Conservation (phyloP, 2,888 invertebrate species). For the Belgica antarctica region DNA sequence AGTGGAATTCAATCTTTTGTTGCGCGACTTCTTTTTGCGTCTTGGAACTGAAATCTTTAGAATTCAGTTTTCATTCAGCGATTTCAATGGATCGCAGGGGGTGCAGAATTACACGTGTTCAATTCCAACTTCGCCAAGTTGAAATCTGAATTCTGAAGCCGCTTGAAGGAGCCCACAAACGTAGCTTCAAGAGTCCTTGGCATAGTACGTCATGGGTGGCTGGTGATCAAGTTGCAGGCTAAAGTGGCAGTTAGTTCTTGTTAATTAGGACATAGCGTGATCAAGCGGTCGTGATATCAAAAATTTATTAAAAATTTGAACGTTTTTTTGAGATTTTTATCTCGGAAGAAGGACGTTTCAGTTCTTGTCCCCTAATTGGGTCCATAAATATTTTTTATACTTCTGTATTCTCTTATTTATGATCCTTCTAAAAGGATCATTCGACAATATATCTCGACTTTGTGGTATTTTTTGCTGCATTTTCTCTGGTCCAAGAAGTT, state of each 20-base stretch:
- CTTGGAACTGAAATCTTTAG: background rate
- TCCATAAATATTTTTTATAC: constrained; percentile 23
- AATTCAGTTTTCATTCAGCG: background rate
- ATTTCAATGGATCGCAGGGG: constrained; percentile 23
- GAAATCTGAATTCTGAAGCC: background rate
- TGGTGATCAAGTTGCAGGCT: background rate
- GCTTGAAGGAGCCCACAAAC: background rate
- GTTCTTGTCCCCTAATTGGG: constrained; percentile 26
- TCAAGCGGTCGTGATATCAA: background rate
- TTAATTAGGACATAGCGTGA: constrained; percentile 22
- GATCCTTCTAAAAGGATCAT: constrained; percentile 19
- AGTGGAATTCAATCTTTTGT: constrained; percentile 5
- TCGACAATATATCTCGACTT: background rate
- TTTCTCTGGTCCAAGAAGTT: constrained; percentile 6
- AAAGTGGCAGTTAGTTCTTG: constrained; percentile 8
- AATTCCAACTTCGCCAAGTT: background rate
- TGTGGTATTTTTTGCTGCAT: constrained; percentile 2
- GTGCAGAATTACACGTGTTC: constrained; percentile 41
- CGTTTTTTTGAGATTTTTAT: constrained; percentile 3
- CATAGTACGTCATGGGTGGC: background rate
- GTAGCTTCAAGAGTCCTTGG: background rate
- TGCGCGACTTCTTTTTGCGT: constrained; percentile 20
- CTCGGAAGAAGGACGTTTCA: background rate
- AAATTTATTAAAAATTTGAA: constrained; percentile 5
- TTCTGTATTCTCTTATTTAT: constrained; percentile 4